phyloP scores from a whole-genome alignment of 2,797 vertebrate species.

The Channallabes apus region DNA sequence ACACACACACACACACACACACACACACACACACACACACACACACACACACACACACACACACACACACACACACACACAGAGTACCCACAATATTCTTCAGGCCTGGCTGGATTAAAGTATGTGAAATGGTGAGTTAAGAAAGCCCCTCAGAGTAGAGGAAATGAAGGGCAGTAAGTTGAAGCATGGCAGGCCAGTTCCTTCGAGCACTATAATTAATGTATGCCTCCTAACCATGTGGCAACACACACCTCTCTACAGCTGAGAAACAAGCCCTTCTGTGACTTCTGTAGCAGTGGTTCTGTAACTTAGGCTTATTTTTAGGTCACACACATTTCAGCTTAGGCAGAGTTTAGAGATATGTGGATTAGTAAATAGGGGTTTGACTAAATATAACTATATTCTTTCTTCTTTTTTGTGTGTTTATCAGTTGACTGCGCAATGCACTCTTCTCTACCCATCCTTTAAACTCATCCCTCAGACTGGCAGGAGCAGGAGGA shows the following conservation, averaged over 20 bases:
- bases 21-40: too few species aligned
- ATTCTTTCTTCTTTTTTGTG: neutral
- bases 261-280: constrained; percentile 54
- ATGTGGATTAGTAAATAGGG: neutral
- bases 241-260: constrained; percentile 59
- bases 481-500: constrained; percentile 72
- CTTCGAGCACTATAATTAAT: constrained; percentile 72
- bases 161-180: constrained; percentile 66
- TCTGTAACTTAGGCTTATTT: constrained; percentile 53
- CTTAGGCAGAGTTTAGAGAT: constrained; percentile 30
- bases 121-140: constrained; percentile 74
- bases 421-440: constrained; percentile 59
- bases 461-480: constrained; percentile 60
- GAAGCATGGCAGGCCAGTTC: constrained; percentile 64
- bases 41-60: neutral
- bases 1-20: too few species aligned
- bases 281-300: constrained; percentile 46
- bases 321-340: constrained; percentile 48
- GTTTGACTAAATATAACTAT: neutral
- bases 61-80: constrained; percentile 68
- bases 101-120: constrained; percentile 70
- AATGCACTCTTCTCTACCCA: neutral
- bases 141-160: constrained; percentile 60
- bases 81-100: too few species aligned
- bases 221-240: constrained; percentile 68